phyloP scores from a whole-genome alignment of 2,113 vertebrate species.

The Chascanopsetta lugubris region DNA sequence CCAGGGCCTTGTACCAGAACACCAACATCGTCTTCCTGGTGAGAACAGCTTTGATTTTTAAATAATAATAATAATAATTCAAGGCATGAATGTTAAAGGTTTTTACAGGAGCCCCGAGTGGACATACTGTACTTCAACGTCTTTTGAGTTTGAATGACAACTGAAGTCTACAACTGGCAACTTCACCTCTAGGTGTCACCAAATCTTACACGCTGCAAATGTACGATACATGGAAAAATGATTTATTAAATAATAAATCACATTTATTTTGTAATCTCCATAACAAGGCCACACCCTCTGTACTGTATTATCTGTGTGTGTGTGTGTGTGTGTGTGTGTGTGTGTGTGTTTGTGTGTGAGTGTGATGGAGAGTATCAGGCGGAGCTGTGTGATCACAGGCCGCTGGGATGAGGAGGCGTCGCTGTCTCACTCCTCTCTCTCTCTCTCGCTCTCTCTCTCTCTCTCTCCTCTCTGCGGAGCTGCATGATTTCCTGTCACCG shows the following conservation, averaged over 20 bases:
- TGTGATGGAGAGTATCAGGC: slow-evolving; percentile 1
- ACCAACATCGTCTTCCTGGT: slow-evolving; percentile 98
- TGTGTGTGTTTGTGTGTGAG: background rate
- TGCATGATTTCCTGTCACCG: slow-evolving; percentile 37
- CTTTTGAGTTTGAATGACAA: too few species aligned
- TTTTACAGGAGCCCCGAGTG: too few species aligned
- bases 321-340: too few species aligned
- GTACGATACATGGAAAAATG: too few species aligned
- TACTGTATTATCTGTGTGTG: background rate
- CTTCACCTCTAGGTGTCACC: too few species aligned
- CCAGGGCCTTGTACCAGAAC: slow-evolving; percentile 96
- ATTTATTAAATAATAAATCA: too few species aligned
- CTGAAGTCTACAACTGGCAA: too few species aligned
- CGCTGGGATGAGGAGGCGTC: background rate
- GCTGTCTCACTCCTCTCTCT: background rate
- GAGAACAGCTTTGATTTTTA: slow-evolving; percentile 67
- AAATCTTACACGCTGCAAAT: too few species aligned
- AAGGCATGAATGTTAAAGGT: too few species aligned
- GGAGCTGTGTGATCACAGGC: background rate
- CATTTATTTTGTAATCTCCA: too few species aligned
- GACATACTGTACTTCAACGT: too few species aligned
- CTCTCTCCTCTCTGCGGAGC: slow-evolving; percentile 27
- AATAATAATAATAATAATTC: too few species aligned
- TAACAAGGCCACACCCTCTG: background rate
- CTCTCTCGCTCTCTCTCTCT: slow-evolving; percentile 42